Evolutionary conservation across 2,113 vertebrate species (phyloP), one percentile per base, ranked within the genome.

Genomic region (Brachypteracias leptosomus): DNA sequence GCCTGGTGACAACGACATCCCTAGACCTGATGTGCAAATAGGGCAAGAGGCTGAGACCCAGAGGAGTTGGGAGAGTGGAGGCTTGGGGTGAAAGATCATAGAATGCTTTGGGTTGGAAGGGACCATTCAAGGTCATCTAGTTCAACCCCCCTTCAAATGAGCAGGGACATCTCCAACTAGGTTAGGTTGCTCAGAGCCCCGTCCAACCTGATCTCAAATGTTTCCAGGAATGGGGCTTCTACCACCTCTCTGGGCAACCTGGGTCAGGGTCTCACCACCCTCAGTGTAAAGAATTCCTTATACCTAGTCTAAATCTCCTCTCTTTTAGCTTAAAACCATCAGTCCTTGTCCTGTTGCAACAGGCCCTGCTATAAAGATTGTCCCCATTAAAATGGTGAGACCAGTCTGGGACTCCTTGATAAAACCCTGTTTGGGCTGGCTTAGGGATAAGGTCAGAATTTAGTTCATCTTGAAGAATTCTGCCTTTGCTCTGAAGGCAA

Each of bases 1-100:
- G 49, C 49, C 24, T 9, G 31, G 51, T 81, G 47, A 51, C 21
- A n/a, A 1, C 0, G 0, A 9, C 1, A 0, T 44, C 46, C 65
- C 33, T 36, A 63, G 47, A 49, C 11, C 10, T 3, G 2, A 2
- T 1, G 1, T 46, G 54, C n/a, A 62, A 58, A 40, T 0, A 5
- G 67, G 55, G 51, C n/a, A 28, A 11, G 20, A 1, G 10, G 19
- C 61, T 75, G 74, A 58, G 47, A 55, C 18, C 9, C 5, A 7
- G 46, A 76, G 51, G 11, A 58, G 16, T 0, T 75, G 65, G 33
- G 47, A 71, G 33, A 51, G 21, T 38, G 65, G 29, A 90, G 35
- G 14, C 11, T 31, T 83, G 46, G 35, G 63, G 26, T 70, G 59
- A 71, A 42, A 68, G 55, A n/a, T 57, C 55, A n/a, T 33, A 57